Conservation (phyloP, 2,888 invertebrate species). For the Gasteruption jaculator region DNA sequence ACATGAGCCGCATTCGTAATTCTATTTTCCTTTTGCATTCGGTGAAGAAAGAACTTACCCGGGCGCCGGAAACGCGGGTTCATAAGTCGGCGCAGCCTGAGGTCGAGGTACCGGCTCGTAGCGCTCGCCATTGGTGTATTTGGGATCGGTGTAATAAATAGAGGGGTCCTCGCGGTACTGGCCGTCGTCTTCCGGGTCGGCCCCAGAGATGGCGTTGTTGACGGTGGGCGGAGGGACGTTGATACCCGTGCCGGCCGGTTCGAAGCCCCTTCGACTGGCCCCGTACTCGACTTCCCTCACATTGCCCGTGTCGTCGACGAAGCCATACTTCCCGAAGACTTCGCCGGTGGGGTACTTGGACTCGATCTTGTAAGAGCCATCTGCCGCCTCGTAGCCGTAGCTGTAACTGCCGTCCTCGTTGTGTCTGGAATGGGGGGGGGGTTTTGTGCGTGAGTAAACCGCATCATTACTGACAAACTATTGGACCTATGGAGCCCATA, state of each 20-base stretch:
- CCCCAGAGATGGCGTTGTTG: slow-evolving; percentile 49
- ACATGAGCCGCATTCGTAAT: no score
- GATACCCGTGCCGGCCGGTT: slow-evolving; percentile 71
- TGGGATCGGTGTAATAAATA: slow-evolving; percentile 70
- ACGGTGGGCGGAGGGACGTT: slow-evolving; percentile 80
- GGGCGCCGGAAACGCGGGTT: neutral
- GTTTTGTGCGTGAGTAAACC: no score
- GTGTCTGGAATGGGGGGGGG: slow-evolving; percentile 54
- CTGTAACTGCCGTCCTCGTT: slow-evolving; percentile 87
- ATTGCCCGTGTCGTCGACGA: slow-evolving; percentile 73
- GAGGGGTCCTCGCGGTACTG: slow-evolving; percentile 82
- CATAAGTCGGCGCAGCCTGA: no score
- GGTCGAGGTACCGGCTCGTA: slow-evolving; percentile 43
- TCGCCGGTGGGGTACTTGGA: slow-evolving; percentile 81
- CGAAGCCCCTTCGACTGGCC: slow-evolving; percentile 76
- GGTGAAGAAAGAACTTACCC: neutral
- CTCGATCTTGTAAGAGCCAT: slow-evolving; percentile 83
- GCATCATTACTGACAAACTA: no score
- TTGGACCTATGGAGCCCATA: no score
- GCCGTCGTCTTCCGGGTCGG: slow-evolving; percentile 72
- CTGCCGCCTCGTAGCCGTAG: slow-evolving; percentile 82
- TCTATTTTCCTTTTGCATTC: no score
- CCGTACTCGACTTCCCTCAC: slow-evolving; percentile 80
- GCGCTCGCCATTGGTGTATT: slow-evolving; percentile 54
- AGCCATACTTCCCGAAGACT: slow-evolving; percentile 87